Conservation (phyloP, 2,797 vertebrate species). For the Todus mexicanus region DNA sequence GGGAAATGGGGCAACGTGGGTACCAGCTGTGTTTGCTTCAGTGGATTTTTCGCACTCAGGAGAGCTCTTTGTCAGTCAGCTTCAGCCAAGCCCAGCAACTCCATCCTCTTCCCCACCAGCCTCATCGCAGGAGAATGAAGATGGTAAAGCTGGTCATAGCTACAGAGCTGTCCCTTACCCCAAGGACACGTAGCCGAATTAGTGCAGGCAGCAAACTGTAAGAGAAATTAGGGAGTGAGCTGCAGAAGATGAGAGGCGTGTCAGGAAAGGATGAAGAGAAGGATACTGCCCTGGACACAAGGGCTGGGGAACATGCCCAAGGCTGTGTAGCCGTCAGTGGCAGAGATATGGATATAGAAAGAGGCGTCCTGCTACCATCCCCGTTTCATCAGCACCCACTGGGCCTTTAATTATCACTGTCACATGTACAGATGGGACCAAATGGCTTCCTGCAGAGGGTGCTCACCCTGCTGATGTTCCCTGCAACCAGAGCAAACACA, state of each 20-base stretch:
- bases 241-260: not conserved
- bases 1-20: not conserved
- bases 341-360: not conserved
- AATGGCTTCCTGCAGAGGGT: fast-evolving
- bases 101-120: fast-evolving
- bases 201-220: not conserved
- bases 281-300: not conserved
- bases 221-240: not conserved
- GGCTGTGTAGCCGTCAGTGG: fast-evolving
- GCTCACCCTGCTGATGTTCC: not conserved
- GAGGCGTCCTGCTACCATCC: fast-evolving
- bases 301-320: not conserved
- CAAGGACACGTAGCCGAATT: fast-evolving
- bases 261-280: not conserved
- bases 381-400: fast-evolving
- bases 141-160: not conserved
- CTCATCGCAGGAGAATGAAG: fast-evolving
- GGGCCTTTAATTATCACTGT: not conserved
- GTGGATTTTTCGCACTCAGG: not conserved
- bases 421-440: not conserved
- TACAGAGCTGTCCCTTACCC: not conserved
- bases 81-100: not conserved
- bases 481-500: not conserved
- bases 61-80: not conserved
- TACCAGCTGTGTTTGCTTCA: not conserved